Conservation (phyloP, 2,797 vertebrate species). For the Novumbra hubbsi region DNA sequence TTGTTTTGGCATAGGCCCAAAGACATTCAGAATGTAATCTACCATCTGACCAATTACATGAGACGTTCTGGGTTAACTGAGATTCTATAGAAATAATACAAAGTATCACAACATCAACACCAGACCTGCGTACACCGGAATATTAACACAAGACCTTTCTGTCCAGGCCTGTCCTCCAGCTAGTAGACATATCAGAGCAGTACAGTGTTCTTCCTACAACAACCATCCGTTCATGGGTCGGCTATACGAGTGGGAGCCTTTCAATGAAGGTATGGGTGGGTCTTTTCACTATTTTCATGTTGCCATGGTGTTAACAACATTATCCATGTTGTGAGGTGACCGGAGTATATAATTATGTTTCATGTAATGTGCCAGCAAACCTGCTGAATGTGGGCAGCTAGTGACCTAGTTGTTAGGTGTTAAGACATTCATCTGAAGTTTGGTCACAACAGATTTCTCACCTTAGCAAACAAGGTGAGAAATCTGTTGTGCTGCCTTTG, state of each 20-base stretch:
- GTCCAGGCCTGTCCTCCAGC: constrained; percentile 80
- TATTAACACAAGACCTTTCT: background rate
- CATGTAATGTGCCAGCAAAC: constrained; percentile 14
- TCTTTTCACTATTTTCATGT: background rate
- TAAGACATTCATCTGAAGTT: too few species aligned
- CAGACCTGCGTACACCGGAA: too few species aligned
- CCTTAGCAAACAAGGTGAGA: too few species aligned
- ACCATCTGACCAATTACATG: too few species aligned
- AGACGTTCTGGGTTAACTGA: too few species aligned
- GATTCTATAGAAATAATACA: too few species aligned
- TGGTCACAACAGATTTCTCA: too few species aligned
- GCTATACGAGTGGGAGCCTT: constrained; percentile 94
- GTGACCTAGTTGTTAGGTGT: too few species aligned
- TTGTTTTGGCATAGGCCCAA: too few species aligned
- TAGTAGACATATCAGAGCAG: constrained; percentile 84
- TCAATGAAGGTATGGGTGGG: constrained; percentile 85
- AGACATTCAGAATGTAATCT: too few species aligned
- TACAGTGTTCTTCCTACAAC: constrained; percentile 92
- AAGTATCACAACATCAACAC: too few species aligned
- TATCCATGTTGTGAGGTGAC: background rate
- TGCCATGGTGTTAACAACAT: background rate
- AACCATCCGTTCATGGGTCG: constrained; percentile 93
- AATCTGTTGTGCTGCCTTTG: too few species aligned
- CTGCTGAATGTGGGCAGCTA: constrained; percentile 20
- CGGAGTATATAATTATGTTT: constrained; percentile 15